Evolutionary conservation across 2,113 vertebrate genomes (phyloP).

Genomic region (Oncorhynchus nerka): DNA sequence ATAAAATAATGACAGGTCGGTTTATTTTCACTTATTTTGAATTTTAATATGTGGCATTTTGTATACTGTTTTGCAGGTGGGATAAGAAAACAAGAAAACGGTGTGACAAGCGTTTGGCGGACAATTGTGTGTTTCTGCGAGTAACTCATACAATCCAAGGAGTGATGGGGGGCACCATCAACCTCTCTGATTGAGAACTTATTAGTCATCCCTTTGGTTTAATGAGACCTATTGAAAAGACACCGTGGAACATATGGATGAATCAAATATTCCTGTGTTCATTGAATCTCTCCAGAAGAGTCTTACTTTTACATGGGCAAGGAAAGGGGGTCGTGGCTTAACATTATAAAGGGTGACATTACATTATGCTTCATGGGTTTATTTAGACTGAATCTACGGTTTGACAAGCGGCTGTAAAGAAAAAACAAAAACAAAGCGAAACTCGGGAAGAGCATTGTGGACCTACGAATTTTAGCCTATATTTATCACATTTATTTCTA

Average conservation of each 20-base stretch:
- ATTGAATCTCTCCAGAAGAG: slow-evolving; percentile 85
- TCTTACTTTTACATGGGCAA: slow-evolving; percentile 85
- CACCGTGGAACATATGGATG: slow-evolving; percentile 94
- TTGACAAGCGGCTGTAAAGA: slow-evolving; percentile 78
- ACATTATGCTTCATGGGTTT: slow-evolving; percentile 85
- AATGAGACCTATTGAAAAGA: slow-evolving; percentile 95
- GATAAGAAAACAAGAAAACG: slow-evolving; percentile 68
- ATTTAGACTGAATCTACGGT: slow-evolving; percentile 83
- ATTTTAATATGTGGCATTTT: slow-evolving; percentile 65
- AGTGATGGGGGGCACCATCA: slow-evolving; percentile 65
- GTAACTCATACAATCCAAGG: slow-evolving; percentile 68
- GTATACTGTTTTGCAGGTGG: slow-evolving; percentile 69
- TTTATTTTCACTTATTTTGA: slow-evolving; percentile 66
- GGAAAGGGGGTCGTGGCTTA: slow-evolving; percentile 93
- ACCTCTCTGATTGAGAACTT: slow-evolving; percentile 87
- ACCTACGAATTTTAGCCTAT: slow-evolving; percentile 43
- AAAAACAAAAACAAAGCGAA: slow-evolving; percentile 26
- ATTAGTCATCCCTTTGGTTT: slow-evolving; percentile 92
- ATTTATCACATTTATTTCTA: slow-evolving; percentile 27
- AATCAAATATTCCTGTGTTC: slow-evolving; percentile 94
- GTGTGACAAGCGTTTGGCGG: slow-evolving; percentile 71
- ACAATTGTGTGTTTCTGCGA: slow-evolving; percentile 72
- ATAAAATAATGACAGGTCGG: slow-evolving; percentile 67
- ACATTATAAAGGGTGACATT: slow-evolving; percentile 94
- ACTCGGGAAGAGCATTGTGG: slow-evolving; percentile 51